Conservation (phyloP, 2,888 invertebrate genomes). For the Imbricaverruca yamaguchii region DNA sequence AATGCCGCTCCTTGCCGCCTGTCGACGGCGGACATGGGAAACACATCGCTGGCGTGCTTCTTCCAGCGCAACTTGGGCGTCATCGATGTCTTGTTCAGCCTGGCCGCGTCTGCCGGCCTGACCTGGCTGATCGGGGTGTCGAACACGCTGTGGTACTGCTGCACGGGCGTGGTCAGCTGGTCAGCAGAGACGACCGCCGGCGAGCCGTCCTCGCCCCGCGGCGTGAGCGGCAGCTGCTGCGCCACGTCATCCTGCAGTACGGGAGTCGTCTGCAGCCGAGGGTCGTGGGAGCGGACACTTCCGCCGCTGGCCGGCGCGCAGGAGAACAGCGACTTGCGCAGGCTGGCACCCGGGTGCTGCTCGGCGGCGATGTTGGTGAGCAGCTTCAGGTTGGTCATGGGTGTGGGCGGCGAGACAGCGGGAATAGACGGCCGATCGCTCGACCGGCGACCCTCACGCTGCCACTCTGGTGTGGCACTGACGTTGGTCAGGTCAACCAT, state of each 20-base stretch:
- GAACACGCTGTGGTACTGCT: background rate
- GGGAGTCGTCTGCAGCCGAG: background rate
- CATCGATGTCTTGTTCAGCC: background rate
- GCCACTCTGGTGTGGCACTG: background rate
- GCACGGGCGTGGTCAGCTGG: background rate
- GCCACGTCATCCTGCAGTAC: background rate
- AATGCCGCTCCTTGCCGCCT: background rate
- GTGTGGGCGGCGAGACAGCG: conserved; percentile 47
- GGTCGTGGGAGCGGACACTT: too few species aligned
- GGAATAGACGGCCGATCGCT: background rate
- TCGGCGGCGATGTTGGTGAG: conserved; percentile 56
- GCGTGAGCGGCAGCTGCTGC: background rate
- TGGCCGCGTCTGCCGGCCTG: background rate
- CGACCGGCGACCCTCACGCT: background rate
- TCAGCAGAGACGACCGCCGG: background rate
- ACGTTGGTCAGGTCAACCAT: background rate
- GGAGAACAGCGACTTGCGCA: conserved; percentile 29
- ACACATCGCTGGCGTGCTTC: conserved; percentile 9
- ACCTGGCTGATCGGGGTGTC: background rate
- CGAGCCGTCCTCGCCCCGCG: background rate
- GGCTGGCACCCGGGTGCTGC: conserved; percentile 31
- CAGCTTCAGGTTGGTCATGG: conserved; percentile 59
- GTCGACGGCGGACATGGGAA: background rate
- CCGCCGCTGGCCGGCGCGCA: background rate
- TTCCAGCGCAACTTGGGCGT: conserved; percentile 6